Base-by-base conservation (phyloP, 1,140 invertebrate species). In the Sycophaga agraensis region DNA sequence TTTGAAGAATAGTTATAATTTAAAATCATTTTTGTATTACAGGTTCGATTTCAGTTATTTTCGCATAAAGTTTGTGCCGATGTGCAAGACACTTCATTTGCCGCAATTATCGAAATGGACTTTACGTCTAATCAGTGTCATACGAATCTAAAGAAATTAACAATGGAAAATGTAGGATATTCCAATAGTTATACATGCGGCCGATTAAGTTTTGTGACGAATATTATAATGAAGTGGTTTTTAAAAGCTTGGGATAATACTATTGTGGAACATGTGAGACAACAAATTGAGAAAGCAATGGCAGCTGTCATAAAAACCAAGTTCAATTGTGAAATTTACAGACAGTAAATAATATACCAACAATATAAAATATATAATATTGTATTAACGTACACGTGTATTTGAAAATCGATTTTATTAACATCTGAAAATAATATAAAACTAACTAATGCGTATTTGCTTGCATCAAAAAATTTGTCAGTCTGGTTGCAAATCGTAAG, bases 401-500 rank as follows among this genome's bases (percentile, higher is more conserved):
- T 11, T 6, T 31, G 11, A 11, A 31, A 31, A 31, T 6, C 11
- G n/a, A 31, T 31, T 31, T 6, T 31, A 6, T 31, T 4, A 31
- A 6, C 5, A 31, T 31, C 28, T 6, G 11, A 31, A 24, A 46
- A 22, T 28, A 35, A 46, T 17, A 12, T 9, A 22, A 19, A 2
- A 22, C 12, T 6, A 53, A 11, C 24, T 24, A 16, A 40, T 17
- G 35, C 40, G 2, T 19, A 21, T 17, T 19, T 21, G 22, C 22
- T 46, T 39, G 1, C 14, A n/a, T 28, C 6, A 21, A 16, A 12
- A 11, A 24, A 17, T 26, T 12, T 17, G 2, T 58, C 48, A 61
- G 28, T 54, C 50, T 17, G 59, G 45, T 48, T 43, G 9, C 0
- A 46, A n/a, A 21, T 54, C 59, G 2, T n/a, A 53, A 34, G 21